Evolutionary conservation across 2,113 vertebrate species (phyloP).

Genomic region (Charadrius vociferus): DNA sequence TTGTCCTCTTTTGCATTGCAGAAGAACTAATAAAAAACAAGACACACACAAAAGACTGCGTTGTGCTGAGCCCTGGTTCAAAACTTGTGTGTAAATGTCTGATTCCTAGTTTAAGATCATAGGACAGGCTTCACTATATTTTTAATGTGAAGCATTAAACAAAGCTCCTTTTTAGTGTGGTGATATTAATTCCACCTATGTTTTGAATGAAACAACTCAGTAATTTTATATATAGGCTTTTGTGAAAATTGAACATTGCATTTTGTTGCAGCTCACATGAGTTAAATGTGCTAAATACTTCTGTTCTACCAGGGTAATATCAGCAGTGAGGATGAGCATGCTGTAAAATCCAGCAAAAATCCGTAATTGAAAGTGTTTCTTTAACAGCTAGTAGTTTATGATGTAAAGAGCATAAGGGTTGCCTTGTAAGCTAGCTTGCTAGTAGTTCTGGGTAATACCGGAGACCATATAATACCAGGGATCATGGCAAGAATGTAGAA

Average conservation of each 20-base stretch:
- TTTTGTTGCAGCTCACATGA: background rate
- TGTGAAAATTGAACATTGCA: background rate
- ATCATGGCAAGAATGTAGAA: background rate
- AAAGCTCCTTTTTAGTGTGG: background rate
- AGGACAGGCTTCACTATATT: background rate
- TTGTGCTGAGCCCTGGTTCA: background rate
- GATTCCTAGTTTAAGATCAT: background rate
- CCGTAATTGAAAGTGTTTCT: background rate
- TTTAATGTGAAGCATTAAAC: background rate
- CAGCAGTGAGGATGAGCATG: background rate
- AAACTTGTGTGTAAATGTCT: background rate
- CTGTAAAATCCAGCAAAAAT: background rate
- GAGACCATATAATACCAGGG: background rate
- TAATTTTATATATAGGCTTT: background rate
- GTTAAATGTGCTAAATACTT: background rate
- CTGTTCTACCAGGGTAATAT: background rate
- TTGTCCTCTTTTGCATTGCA: background rate
- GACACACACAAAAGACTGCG: background rate
- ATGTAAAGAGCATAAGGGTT: background rate
- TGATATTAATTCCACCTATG: background rate
- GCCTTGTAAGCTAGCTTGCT: background rate
- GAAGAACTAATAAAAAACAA: background rate
- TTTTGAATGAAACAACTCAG: background rate
- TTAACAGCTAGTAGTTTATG: background rate
- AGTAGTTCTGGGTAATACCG: background rate